A percentile compares a stretch with the other conserved stretches of the same genome.
These are phyloP conservation scores for Melikaiella ostensackeni DNA, from an alignment of 2,888 invertebrate genomes.

Conservation along the genomic window DNA sequence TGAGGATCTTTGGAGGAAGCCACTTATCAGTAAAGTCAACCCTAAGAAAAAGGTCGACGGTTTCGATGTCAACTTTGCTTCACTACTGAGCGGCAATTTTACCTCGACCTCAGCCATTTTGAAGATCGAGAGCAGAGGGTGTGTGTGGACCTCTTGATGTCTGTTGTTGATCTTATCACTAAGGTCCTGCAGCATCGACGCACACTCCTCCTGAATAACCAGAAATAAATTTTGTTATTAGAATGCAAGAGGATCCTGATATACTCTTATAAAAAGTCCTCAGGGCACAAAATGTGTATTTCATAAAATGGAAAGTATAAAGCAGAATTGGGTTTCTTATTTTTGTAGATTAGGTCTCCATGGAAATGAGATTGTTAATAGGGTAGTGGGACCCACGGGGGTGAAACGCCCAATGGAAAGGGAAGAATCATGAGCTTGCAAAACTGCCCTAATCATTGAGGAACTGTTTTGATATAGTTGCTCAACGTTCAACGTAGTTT, in stretches of 20 bases:
- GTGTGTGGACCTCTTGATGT: constrained; percentile 91
- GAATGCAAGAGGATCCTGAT: not conserved
- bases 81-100: constrained; percentile 85
- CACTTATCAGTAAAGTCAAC: constrained; percentile 55
- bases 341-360: not conserved
- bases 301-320: not conserved
- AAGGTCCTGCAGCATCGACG: constrained; percentile 87
- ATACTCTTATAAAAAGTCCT: not conserved
- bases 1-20: constrained; percentile 50
- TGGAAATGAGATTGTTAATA: no score
- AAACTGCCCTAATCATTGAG: no score
- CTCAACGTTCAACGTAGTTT: no score
- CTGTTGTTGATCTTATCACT: constrained; percentile 91
- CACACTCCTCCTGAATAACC: constrained; percentile 88
- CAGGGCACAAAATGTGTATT: not conserved
- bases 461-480: no score
- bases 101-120: constrained; percentile 96
- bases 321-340: not conserved
- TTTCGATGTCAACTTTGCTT: constrained; percentile 54
- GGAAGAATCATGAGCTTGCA: no score
- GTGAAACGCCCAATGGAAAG: no score
- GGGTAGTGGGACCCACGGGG: no score
- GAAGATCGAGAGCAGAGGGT: constrained; percentile 92
- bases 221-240: constrained; percentile 27
- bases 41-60: constrained; percentile 58